phyloP scores from a whole-genome alignment of 1,140 invertebrate species.

The Sminthurinus signatus region DNA sequence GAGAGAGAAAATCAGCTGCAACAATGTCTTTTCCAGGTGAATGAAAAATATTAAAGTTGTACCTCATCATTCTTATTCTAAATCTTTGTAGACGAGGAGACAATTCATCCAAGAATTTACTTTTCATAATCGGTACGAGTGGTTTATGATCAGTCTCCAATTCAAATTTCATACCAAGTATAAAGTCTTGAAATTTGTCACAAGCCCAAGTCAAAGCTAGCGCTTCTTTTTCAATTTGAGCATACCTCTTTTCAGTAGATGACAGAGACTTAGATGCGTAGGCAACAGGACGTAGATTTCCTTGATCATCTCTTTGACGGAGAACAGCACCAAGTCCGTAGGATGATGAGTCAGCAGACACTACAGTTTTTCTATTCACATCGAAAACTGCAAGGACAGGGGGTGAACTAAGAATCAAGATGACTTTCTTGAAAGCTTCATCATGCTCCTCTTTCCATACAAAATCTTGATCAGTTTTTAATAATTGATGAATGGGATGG shows the following conservation, averaged over 20 bases:
- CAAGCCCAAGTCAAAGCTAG: constrained; percentile 42
- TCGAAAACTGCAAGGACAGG: constrained; percentile 20
- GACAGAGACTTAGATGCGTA: constrained; percentile 43
- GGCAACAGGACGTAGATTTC: constrained; percentile 36
- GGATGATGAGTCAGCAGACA: constrained; percentile 38
- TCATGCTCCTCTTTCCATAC: neutral
- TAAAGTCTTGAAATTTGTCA: constrained; percentile 38
- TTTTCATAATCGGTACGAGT: constrained; percentile 39
- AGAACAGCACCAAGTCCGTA: constrained; percentile 42
- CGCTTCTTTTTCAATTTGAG: constrained; percentile 44
- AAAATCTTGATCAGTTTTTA: neutral
- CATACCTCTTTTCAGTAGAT: constrained; percentile 40
- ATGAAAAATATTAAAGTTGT: constrained; percentile 43
- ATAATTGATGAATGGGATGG: neutral
- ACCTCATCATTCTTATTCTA: constrained; percentile 44
- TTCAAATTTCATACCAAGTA: constrained; percentile 38
- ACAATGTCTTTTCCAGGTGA: constrained; percentile 42
- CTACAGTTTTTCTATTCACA: neutral
- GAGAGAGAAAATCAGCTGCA: constrained; percentile 44
- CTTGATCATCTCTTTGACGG: constrained; percentile 33
- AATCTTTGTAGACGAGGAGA: constrained; percentile 46
- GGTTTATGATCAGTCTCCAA: constrained; percentile 45
- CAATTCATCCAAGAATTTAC: constrained; percentile 43
- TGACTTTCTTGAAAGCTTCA: neutral
- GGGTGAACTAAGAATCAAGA: constrained; percentile 1